Base-by-base conservation (phyloP, 2,113 vertebrate genomes). In the Panurus biarmicus region DNA sequence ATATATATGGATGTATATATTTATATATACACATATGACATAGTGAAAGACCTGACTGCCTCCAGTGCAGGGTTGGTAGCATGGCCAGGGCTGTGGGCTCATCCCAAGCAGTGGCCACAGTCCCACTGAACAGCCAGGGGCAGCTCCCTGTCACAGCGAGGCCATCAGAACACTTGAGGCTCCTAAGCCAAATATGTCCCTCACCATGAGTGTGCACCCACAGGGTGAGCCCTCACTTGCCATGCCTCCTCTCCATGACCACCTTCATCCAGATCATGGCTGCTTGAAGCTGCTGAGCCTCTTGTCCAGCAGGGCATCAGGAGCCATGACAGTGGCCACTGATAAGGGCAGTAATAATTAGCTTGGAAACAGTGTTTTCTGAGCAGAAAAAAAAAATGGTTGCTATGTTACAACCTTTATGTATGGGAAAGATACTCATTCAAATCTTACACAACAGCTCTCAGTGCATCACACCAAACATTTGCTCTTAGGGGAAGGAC, bases 121-220 rank as follows among this genome's bases (percentile, higher is more conserved):
- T 10, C 33, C 22, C 3, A 0, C 26, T 8, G 57, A 45, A 60
- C 35, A 54, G 51, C 38, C 35, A 40, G 66, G 56, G 8, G 1
- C 73, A 74, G 23, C 25, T 64, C 54, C 24, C 50, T 2, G 1
- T 18, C 56, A 3, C 60, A 54, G 54, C 0, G 0, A 78, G 60
- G 25, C 65, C 6, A 0, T 2, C 1, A 1, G 36, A 47, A 15
- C 11, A 0, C n/a, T 5, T 16, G 61, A 14, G 38, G 40, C 23
- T 78, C 56, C 11, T 6, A 2, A 40, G 15, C 7, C 19, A 12
- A 45, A 2, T 1, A 18, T 3, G 35, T 28, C n/a, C 74, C 57
- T 67, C 20, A 4, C 18, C 40, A 1, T 2, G 16, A 28, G 40
- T 1, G 1, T 24, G 40, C 24, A 40, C 4, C 8, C 26, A 9